Conservation (phyloP, 2,797 vertebrate genomes). For the Sebastes melanostomus region DNA sequence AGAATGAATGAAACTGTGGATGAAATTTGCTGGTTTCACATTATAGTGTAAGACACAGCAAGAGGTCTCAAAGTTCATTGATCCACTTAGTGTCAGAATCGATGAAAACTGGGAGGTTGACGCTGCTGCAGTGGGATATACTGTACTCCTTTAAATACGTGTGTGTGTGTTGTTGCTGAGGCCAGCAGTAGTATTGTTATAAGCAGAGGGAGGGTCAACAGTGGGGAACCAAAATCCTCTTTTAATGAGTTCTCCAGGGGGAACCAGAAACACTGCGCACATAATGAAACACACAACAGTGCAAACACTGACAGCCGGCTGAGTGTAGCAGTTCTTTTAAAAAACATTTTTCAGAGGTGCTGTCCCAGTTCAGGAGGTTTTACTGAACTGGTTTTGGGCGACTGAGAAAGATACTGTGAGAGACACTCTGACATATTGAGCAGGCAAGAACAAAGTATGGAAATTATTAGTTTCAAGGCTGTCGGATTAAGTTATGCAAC, state of each 20-base stretch:
- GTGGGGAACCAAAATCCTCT: slow-evolving; percentile 67
- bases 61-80: slow-evolving; percentile 26
- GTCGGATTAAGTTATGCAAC: neutral
- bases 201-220: slow-evolving; percentile 56
- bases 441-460: neutral
- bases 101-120: slow-evolving; percentile 24
- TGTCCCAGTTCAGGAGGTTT: slow-evolving; percentile 27
- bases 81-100: slow-evolving; percentile 31
- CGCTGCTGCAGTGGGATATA: slow-evolving; percentile 19
- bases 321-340: slow-evolving; percentile 1
- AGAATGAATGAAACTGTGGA: slow-evolving; percentile 1
- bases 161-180: slow-evolving; percentile 42
- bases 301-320: slow-evolving; percentile 33
- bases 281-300: slow-evolving; percentile 52
- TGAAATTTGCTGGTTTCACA: neutral
- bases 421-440: neutral
- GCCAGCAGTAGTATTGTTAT: slow-evolving; percentile 51
- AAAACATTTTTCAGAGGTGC: slow-evolving; percentile 3
- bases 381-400: neutral
- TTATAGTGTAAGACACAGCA: slow-evolving; percentile 8
- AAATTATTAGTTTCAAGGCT: neutral
- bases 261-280: slow-evolving; percentile 52
- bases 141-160: slow-evolving; percentile 1
- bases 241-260: slow-evolving; percentile 81
- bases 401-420: neutral